phyloP scores from a whole-genome alignment of 2,113 vertebrate genomes.

The Paradoxurus hermaphroditus region DNA sequence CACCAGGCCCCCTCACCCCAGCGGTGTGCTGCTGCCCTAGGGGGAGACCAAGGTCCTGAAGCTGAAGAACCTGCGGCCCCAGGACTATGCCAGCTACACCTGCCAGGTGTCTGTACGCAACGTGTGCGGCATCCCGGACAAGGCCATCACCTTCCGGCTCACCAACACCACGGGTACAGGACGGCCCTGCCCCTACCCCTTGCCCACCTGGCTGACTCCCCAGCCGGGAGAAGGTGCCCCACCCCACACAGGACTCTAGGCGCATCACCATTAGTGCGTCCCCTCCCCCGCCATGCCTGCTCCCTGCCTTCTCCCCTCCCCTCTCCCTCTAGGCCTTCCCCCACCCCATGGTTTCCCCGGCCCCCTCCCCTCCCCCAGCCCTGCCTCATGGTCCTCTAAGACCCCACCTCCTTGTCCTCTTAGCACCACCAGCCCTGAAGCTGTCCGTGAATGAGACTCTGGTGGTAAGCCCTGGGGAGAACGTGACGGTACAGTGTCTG shows the following conservation, averaged over 20 bases:
- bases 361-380: background rate
- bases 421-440: conserved; percentile 85
- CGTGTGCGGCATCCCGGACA: conserved; percentile 96
- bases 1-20: background rate
- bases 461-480: conserved; percentile 95
- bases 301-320: background rate
- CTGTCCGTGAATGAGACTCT: conserved; percentile 92
- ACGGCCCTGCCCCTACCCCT: background rate
- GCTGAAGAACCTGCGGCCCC: conserved; percentile 95
- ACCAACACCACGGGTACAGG: conserved; percentile 93
- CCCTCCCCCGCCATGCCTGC: background rate
- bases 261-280: background rate
- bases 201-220: background rate
- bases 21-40: conserved; percentile 75
- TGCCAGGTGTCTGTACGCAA: conserved; percentile 98
- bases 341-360: background rate
- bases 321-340: background rate
- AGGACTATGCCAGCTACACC: conserved; percentile 96
- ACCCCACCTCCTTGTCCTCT: background rate
- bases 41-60: conserved; percentile 99
- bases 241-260: background rate
- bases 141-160: conserved; percentile 93
- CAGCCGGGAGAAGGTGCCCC: background rate
- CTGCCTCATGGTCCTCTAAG: background rate
- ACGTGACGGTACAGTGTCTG: conserved; percentile 92